Evolutionary conservation across 2,797 vertebrate genomes (phyloP), one percentile per base, ranked within the genome.

Genomic region (Nannoperca obscura): DNA sequence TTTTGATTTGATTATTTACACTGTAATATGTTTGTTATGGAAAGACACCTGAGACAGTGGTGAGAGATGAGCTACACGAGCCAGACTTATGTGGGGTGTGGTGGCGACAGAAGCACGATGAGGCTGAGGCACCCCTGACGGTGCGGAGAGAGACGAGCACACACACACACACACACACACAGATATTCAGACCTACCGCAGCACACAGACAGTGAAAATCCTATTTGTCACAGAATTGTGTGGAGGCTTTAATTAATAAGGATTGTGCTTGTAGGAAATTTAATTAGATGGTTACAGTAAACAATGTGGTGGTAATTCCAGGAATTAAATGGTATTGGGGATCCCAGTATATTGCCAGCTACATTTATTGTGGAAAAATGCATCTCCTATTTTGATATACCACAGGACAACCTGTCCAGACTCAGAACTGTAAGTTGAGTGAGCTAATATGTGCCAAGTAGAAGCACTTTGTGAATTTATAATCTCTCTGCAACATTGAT

Each of bases 191-290:
- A 86, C 83, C 84, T 83, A 84, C 81, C 15, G 34, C 83, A 54
- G 44, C 47, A 78, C 30, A n/a, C 79, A 82, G 76, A 86, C 74
- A 81, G 36, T 52, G 64, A 63, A 83, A 86, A 91, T 88, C 85
- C 72, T 87, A 79, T 90, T 89, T 81, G 89, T 89, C 85, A 90
- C 83, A 78, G 81, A 83, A 78, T 57, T 74, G 72, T 85, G 71
- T 68, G 71, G 47, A 61, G 54, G 81, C 63, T 86, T 80, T 83
- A 75, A 90, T 87, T 86, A 88, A 87, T 91, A 46, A 40, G 71
- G 52, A 69, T 81, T 82, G 60, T 78, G 66, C 40, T 60, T 49
- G 30, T 75, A 69, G 47, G 73, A 71, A 81, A 85, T 89, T 42
- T 2, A 80, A 87, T 87, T 74, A 57, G 58, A 74, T 74, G 66